phyloP scores from a whole-genome alignment of 2,797 vertebrate genomes.

The Dermochelys coriacea region DNA sequence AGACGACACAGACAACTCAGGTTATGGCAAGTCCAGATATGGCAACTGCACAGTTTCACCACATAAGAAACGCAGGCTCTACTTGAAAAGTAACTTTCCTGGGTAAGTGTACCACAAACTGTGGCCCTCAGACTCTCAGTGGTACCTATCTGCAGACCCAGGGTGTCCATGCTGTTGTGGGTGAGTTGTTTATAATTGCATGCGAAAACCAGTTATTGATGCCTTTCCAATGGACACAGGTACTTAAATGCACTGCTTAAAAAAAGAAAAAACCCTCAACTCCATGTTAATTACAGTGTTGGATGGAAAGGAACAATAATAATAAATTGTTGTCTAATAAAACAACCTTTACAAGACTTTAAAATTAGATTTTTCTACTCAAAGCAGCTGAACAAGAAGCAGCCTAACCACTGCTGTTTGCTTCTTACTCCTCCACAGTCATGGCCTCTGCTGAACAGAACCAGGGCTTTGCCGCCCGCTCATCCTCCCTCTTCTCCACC shows the following conservation, averaged over 20 bases:
- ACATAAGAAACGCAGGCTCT: conserved; percentile 29
- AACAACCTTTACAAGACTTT: conserved; percentile 47
- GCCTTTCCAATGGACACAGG: conserved; percentile 31
- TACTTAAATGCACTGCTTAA: conserved; percentile 30
- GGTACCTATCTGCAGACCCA: conserved; percentile 53
- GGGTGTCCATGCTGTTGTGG: conserved; percentile 34
- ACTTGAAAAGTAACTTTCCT: conserved; percentile 15
- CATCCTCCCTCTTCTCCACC: conserved; percentile 1
- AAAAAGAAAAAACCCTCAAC: conserved; percentile 28
- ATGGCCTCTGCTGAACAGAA: conserved; percentile 48
- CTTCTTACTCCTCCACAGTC: conserved; percentile 52
- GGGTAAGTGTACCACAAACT: background rate
- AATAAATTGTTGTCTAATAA: conserved; percentile 41
- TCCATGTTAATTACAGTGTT: conserved; percentile 45
- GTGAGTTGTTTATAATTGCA: conserved; percentile 33
- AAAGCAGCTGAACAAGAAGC: conserved; percentile 50
- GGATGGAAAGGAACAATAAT: background rate
- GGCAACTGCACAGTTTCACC: conserved; percentile 21
- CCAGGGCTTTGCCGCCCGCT: background rate
- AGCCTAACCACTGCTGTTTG: conserved; percentile 41
- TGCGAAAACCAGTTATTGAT: conserved; percentile 36
- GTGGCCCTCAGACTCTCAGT: conserved; percentile 14
- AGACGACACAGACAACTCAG: conserved; percentile 65
- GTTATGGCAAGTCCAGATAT: conserved; percentile 42
- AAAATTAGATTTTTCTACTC: background rate